Evolutionary conservation across 1,140 invertebrate genomes (phyloP).

Genomic region (Drosophila kohkoa): DNA sequence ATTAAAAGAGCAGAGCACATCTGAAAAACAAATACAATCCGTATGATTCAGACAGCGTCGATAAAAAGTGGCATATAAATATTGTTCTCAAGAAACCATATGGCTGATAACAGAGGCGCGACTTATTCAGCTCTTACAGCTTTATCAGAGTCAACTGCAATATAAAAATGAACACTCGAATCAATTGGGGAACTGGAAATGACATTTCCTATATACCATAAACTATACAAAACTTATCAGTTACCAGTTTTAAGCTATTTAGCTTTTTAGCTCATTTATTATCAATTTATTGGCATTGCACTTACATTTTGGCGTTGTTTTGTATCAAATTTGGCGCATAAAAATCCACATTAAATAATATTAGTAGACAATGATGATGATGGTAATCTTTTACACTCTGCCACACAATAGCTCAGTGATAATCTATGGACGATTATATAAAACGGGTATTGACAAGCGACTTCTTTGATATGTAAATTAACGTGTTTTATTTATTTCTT

Average conservation of each 20-base stretch:
- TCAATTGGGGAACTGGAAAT: background rate
- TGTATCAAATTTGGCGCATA: conserved; percentile 30
- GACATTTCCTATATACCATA: background rate
- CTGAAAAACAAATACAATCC: conserved; percentile 50
- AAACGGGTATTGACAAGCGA: conserved; percentile 32
- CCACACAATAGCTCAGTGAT: conserved; percentile 19
- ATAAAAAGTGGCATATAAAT: conserved; percentile 9
- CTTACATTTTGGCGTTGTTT: conserved; percentile 46
- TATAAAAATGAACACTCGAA: background rate
- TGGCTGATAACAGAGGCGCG: conserved; percentile 5
- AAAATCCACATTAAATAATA: conserved; percentile 1
- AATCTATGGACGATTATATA: conserved; percentile 51
- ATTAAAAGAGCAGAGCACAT: conserved; percentile 40
- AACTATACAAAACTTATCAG: background rate
- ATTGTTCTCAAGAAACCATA: background rate
- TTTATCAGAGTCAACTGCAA: background rate
- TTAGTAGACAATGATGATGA: conserved; percentile 4
- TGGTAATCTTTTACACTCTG: background rate
- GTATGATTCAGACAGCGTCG: conserved; percentile 48
- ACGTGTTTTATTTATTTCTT: conserved; percentile 29
- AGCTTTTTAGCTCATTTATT: background rate
- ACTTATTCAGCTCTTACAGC: too few species aligned
- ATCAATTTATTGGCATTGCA: conserved; percentile 9
- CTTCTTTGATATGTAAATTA: conserved; percentile 66
- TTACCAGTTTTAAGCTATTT: background rate